Percentiles rank a stretch among this genome's conserved stretches.
Evolutionary conservation across 1,140 invertebrate species (phyloP).

Genomic region (Latrodectus geometricus): DNA sequence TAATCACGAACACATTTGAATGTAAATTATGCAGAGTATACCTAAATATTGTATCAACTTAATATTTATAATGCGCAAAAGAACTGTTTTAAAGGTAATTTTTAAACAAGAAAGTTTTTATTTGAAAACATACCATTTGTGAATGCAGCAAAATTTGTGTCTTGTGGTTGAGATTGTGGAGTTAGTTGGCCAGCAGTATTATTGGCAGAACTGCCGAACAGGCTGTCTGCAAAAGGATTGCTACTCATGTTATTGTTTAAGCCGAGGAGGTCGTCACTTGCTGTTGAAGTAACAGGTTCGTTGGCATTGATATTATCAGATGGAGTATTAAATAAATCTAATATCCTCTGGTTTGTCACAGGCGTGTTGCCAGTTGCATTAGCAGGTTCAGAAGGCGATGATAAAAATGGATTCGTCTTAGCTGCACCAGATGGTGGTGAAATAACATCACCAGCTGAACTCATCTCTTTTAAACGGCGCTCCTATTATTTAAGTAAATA

Average conservation of each 20-base stretch:
- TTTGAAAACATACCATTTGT: slow-evolving; percentile 60
- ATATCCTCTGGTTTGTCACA: slow-evolving; percentile 57
- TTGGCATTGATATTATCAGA: not conserved
- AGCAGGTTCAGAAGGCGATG: slow-evolving; percentile 67
- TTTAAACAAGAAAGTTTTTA: not conserved
- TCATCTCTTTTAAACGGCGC: slow-evolving; percentile 62
- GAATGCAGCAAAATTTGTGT: slow-evolving; percentile 44
- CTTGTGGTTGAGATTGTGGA: slow-evolving; percentile 30
- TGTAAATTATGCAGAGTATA: no score
- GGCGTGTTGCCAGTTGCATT: slow-evolving; percentile 39
- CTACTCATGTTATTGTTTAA: slow-evolving; percentile 74
- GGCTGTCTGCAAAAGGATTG: slow-evolving; percentile 90
- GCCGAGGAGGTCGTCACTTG: slow-evolving; percentile 88
- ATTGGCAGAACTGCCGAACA: slow-evolving; percentile 71
- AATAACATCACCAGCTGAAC: not conserved
- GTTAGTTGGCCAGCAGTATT: not conserved
- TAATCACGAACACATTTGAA: no score
- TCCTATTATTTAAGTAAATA: slow-evolving; percentile 36
- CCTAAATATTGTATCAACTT: no score
- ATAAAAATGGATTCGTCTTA: slow-evolving; percentile 89
- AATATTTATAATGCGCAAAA: no score
- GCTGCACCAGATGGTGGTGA: slow-evolving; percentile 70
- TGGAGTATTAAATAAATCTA: slow-evolving; percentile 66
- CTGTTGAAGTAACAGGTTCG: slow-evolving; percentile 2
- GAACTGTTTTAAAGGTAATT: no score